Evolutionary conservation across 2,888 invertebrate species (phyloP), one percentile per base, ranked within the genome.

Genomic region (Mechanitis mazaeus): DNA sequence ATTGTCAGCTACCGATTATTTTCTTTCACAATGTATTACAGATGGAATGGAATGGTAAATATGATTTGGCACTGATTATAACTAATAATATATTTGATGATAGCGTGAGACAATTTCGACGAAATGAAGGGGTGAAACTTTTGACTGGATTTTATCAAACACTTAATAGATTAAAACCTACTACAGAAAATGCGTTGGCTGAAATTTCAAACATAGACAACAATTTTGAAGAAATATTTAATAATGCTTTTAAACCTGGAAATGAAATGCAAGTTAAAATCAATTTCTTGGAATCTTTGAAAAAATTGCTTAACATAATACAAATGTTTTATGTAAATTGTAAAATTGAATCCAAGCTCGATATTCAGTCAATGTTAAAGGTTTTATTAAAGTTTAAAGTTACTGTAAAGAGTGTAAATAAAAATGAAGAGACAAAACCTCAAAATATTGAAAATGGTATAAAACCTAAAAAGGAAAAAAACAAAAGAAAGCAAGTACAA

Each of bases 41-140:
- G 72, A 79, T 92, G 3, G 91, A 91, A 68, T 95, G 95, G 95
- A 83, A 84, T 47, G 93, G 93, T 4, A 93, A 91, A 69, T 92
- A 92, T 80, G 80, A 87, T 54, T 83, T 95, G 56, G 85, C 92
- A 3, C 89, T 91, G 0, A 74, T 91, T 57, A 75, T 94, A 58
- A 84, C 92, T n/a, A 85, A 91, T 33, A 92, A 92, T 72, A 87
- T 93, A 59, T 93, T 95, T 64, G 90, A 91, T 59, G 78, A 83
- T 28, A 88, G 90, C 31, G 91, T 94, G 2, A 88, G 94, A 64
- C 92, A 93, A 42, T 95, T 93, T 72, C 88, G 94, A 33, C 91
- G 93, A 54, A 92, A 91, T 66, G 94, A 95, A 82, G 93, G 93
- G 0, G 72, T 94, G 1, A 94, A 94, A 72, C 81, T 95, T 63